Percentiles rank a stretch among this genome's conserved stretches.
Evolutionary conservation across 2,797 vertebrate genomes (phyloP).

Genomic region (Bufotes viridis): DNA sequence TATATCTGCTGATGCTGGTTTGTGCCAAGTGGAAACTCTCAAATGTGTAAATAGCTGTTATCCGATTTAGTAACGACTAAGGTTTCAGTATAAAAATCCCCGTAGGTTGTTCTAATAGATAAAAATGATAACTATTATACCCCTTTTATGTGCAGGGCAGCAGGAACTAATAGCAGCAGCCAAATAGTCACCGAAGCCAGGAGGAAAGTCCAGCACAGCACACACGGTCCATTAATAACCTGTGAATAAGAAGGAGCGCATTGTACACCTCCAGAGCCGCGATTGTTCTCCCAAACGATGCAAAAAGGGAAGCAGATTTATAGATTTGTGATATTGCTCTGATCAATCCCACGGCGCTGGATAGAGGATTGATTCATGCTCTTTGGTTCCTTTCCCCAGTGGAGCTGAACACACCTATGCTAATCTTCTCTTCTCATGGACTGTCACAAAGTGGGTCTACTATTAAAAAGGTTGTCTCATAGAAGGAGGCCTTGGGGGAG

Average conservation of each 20-base stretch:
- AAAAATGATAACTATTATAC: neutral
- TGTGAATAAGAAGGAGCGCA: neutral
- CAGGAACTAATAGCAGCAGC: neutral
- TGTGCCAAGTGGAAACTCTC: neutral
- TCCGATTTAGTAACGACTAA: neutral
- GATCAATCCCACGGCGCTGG: too few species aligned
- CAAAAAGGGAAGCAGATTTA: conserved; percentile 3
- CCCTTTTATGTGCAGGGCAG: neutral
- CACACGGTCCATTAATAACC: neutral
- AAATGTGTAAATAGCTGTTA: neutral
- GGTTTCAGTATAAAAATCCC: neutral
- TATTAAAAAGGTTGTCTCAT: too few species aligned
- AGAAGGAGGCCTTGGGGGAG: too few species aligned
- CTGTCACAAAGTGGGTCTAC: too few species aligned
- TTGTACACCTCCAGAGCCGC: neutral
- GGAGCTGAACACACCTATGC: too few species aligned
- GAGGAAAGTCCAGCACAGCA: neutral
- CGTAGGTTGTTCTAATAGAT: neutral
- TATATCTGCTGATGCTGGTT: too few species aligned
- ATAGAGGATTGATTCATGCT: neutral
- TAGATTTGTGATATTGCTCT: neutral
- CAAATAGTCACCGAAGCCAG: neutral
- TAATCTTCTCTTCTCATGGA: too few species aligned
- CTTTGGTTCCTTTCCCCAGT: neutral
- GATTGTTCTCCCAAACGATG: neutral